Conservation (phyloP, 2,797 vertebrate genomes). For the Sebastes dallii region DNA sequence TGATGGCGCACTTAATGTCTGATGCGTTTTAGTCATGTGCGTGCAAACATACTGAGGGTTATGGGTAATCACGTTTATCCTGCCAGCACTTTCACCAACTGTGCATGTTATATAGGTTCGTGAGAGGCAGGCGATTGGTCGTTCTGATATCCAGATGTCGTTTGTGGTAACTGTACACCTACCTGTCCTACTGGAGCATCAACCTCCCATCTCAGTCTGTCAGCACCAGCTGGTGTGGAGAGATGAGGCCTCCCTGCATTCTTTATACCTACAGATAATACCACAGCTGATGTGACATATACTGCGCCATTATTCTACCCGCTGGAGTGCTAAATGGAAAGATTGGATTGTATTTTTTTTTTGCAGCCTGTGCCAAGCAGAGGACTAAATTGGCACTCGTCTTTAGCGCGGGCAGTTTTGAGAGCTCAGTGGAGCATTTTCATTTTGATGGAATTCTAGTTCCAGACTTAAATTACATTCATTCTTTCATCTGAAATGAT, state of each 20-base stretch:
- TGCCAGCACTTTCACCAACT: background rate
- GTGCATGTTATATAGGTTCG: background rate
- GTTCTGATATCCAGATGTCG: conserved; percentile 36
- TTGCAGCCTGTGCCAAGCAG: conserved; percentile 33
- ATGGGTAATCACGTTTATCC: background rate
- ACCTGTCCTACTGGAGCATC: conserved; percentile 22
- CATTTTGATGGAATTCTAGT: conserved; percentile 20
- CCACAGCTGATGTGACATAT: conserved; percentile 32
- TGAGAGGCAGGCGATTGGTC: conserved; percentile 14
- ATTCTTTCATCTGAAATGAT: conserved; percentile 30
- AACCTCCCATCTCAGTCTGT: conserved; percentile 8
- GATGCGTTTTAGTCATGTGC: conserved; percentile 1
- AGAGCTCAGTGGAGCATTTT: conserved; percentile 36
- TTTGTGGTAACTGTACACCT: conserved; percentile 31
- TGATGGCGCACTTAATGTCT: background rate
- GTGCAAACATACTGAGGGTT: background rate
- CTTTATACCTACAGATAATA: conserved; percentile 34
- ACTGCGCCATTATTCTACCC: conserved; percentile 28
- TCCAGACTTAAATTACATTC: conserved; percentile 20
- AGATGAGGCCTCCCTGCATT: conserved; percentile 7
- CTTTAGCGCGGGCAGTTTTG: conserved; percentile 25
- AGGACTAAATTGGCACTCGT: conserved; percentile 52
- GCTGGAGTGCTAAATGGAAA: conserved; percentile 34
- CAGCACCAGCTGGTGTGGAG: conserved; percentile 13
- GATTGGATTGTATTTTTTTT: conserved; percentile 36